Percentiles rank a stretch among this genome's conserved stretches.
Evolutionary conservation across 1,140 invertebrate genomes (phyloP).

Genomic region (Nephotettix cincticeps): DNA sequence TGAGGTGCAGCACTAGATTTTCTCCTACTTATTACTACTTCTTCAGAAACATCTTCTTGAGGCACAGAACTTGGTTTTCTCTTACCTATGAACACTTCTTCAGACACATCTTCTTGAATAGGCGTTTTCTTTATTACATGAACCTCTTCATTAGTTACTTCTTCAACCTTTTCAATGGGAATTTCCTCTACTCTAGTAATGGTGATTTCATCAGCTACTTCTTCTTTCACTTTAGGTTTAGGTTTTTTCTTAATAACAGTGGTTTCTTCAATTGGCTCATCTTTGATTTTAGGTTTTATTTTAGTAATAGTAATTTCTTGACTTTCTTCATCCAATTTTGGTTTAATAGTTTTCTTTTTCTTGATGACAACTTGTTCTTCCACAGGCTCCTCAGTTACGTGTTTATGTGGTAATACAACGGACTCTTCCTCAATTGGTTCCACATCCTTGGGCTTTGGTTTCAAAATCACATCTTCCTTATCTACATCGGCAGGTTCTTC

Average conservation of each 20-base stretch:
- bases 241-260: constrained; percentile 38
- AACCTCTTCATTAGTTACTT: constrained; percentile 37
- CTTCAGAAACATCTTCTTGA: constrained; percentile 44
- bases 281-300: constrained; percentile 31
- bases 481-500: constrained; percentile 36
- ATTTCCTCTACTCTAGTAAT: constrained; percentile 45
- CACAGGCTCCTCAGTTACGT: constrained; percentile 9
- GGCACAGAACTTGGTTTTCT: constrained; percentile 40
- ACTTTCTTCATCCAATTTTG: constrained; percentile 33
- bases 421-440: constrained; percentile 23
- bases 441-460: constrained; percentile 39
- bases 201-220: constrained; percentile 50
- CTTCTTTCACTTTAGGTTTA: constrained; percentile 42
- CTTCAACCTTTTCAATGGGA: constrained; percentile 40
- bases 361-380: constrained; percentile 39
- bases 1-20: constrained; percentile 36
- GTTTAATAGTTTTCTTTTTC: constrained; percentile 37
- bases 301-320: constrained; percentile 38
- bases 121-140: constrained; percentile 39
- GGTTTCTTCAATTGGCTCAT: constrained; percentile 40
- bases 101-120: constrained; percentile 44
- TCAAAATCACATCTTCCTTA: neutral
- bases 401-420: neutral
- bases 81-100: constrained; percentile 42
- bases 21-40: constrained; percentile 42